These are phyloP conservation scores for Grammomys dolichurus DNA, from an alignment of 2,113 vertebrate genomes.

Conservation along the genomic window DNA sequence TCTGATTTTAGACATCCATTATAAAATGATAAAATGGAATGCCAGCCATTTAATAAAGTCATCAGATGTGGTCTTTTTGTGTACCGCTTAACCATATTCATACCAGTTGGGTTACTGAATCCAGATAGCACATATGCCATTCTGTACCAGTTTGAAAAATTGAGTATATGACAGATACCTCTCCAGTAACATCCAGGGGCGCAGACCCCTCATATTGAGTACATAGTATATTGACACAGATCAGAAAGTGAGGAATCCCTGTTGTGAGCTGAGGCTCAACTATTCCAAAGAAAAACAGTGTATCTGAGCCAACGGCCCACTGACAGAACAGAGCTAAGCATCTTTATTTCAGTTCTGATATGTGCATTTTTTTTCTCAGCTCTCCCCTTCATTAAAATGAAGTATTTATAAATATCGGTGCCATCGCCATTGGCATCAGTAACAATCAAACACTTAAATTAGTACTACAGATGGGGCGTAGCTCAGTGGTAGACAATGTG, in stretches of 20 bases:
- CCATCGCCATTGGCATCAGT: not conserved
- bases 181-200: not conserved
- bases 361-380: slow-evolving; percentile 10
- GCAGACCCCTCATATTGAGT: not conserved
- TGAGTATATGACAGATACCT: not conserved
- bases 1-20: not conserved
- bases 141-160: not conserved
- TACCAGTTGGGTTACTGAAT: not conserved
- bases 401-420: not conserved
- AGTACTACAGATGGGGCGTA: not conserved
- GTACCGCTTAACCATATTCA: not conserved
- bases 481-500: not conserved
- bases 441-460: not conserved
- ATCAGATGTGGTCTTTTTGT: not conserved
- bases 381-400: slow-evolving; percentile 12
- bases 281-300: not conserved
- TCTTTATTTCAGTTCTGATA: not conserved
- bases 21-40: not conserved
- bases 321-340: not conserved
- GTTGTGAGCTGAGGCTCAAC: not conserved
- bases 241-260: not conserved
- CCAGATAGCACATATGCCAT: not conserved
- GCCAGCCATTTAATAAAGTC: not conserved
- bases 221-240: not conserved
- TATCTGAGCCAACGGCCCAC: not conserved